phyloP scores from a whole-genome alignment of 2,888 invertebrate species.

The Morpho deidamia region DNA sequence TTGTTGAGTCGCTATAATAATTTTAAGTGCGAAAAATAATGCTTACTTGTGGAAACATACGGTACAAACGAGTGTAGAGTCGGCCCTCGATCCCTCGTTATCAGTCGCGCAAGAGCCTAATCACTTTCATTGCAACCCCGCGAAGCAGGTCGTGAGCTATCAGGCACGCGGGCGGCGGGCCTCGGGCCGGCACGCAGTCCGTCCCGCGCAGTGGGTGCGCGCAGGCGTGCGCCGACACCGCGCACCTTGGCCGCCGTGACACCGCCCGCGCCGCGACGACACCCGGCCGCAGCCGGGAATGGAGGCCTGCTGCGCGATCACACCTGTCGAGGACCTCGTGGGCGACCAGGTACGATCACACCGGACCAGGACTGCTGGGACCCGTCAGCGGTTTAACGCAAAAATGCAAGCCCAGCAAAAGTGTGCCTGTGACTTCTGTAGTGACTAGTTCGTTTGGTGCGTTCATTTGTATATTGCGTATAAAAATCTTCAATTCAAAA shows the following conservation, averaged over 20 bases:
- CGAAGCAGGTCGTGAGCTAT: conserved; percentile 60
- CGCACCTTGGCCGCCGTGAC: conserved; percentile 22
- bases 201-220: conserved; percentile 38
- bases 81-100: conserved; percentile 52
- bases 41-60: too few species aligned
- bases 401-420: conserved; percentile 10
- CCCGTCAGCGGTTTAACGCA: background rate
- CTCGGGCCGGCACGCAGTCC: conserved; percentile 30
- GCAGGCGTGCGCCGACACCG: conserved; percentile 33
- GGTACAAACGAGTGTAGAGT: background rate
- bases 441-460: conserved; percentile 14
- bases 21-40: too few species aligned
- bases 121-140: conserved; percentile 74
- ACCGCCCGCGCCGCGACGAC: conserved; percentile 33
- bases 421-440: conserved; percentile 16
- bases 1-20: too few species aligned
- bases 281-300: conserved; percentile 65
- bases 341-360: conserved; percentile 66
- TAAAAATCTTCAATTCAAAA: conserved; percentile 11
- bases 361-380: conserved; percentile 2
- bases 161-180: conserved; percentile 37
- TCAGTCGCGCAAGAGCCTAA: conserved; percentile 68
- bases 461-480: conserved; percentile 11
- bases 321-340: conserved; percentile 70
- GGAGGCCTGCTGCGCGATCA: conserved; percentile 71